phyloP scores from a whole-genome alignment of 92 coral and sea anemone species.

The Epizoanthus stellaris region DNA sequence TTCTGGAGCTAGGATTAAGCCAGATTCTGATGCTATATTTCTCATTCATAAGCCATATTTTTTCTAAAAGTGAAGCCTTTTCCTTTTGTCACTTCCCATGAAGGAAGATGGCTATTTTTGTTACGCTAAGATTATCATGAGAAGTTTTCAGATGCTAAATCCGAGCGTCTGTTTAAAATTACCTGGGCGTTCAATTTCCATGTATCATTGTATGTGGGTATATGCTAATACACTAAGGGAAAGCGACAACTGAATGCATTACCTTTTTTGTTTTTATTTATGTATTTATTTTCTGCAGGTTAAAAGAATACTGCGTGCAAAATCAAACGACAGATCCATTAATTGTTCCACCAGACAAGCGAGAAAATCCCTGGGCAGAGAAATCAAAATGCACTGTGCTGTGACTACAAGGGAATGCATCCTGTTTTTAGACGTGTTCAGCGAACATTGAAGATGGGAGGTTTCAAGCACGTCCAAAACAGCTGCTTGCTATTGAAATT shows the following conservation, averaged over 20 bases:
- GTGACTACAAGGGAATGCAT: conserved; percentile 40
- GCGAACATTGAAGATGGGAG: not conserved
- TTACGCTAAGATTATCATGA: not conserved
- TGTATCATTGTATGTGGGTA: conserved; percentile 11
- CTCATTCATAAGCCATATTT: not conserved
- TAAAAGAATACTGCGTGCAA: conserved; percentile 92
- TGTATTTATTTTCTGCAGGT: conserved; percentile 59
- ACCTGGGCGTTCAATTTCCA: not conserved
- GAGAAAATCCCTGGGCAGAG: conserved; percentile 99
- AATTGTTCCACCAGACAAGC: conserved; percentile 96
- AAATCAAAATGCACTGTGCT: conserved; percentile 93
- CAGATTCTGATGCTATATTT: not conserved
- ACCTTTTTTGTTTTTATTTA: not conserved
- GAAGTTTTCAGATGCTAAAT: not conserved
- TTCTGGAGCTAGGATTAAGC: not conserved
- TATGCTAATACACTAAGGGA: conserved; percentile 1
- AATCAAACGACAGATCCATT: conserved; percentile 90
- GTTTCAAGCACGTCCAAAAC: not conserved
- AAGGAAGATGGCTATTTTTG: not conserved
- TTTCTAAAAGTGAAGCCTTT: not conserved
- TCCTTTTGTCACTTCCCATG: not conserved
- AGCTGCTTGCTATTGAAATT: conserved; percentile 8
- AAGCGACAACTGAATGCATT: not conserved
- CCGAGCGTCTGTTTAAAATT: not conserved
- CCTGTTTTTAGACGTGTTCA: not conserved